phyloP scores from a whole-genome alignment of 1,140 invertebrate genomes.

The Drosophila sucinea region DNA sequence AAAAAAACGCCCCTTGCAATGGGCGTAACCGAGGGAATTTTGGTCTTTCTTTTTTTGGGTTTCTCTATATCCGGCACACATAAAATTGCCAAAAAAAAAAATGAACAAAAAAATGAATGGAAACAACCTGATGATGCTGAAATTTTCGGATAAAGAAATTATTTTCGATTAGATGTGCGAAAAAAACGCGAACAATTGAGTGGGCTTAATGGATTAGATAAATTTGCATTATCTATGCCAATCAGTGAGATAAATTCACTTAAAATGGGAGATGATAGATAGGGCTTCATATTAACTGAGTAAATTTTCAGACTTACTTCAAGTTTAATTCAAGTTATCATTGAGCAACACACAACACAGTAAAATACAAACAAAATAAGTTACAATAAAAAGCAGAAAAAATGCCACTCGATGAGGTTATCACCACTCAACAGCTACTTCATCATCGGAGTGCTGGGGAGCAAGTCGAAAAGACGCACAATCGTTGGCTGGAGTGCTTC shows the following conservation, averaged over 20 bases:
- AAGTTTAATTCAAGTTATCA: neutral
- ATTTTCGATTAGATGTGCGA: conserved; percentile 8
- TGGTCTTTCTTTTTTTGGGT: neutral
- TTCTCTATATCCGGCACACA: conserved; percentile 1
- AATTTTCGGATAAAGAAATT: conserved; percentile 4
- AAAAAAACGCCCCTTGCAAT: conserved; percentile 4
- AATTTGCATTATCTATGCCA: neutral
- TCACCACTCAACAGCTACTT: conserved; percentile 34
- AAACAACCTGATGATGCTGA: neutral
- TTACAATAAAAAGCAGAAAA: neutral
- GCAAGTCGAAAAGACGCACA: neutral
- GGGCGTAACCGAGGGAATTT: neutral
- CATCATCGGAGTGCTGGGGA: conserved; percentile 14
- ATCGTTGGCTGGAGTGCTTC: conserved; percentile 8
- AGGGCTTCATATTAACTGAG: no score
- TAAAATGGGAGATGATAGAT: no score
- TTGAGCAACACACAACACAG: neutral
- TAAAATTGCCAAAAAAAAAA: neutral
- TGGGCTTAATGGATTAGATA: neutral
- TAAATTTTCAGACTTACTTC: no score
- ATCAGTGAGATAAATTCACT: no score
- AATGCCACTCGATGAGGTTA: conserved; percentile 12
- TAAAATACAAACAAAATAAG: neutral
- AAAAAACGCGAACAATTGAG: neutral
- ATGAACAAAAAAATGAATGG: neutral